Conservation (phyloP, 37 sponge, comb jelly and placozoan genomes). For the Haliclona indistincta region DNA sequence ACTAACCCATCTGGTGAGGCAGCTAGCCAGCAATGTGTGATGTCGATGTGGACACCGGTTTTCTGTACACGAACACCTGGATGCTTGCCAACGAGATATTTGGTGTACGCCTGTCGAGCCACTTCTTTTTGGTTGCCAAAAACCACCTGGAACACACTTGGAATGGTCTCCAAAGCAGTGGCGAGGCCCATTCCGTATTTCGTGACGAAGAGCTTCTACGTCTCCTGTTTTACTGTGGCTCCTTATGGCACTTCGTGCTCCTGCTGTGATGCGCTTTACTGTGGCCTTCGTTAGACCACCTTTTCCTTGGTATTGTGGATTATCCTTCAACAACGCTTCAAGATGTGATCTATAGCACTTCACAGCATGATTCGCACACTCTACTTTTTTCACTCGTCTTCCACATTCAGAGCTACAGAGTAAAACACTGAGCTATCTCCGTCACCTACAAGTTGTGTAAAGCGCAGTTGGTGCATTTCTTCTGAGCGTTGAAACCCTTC, state of each 20-base stretch:
- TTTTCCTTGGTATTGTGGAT: constrained; percentile 28
- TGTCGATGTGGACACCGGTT: not conserved
- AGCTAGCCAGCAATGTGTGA: not conserved
- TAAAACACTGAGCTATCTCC: constrained; percentile 1
- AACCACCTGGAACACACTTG: constrained; percentile 23
- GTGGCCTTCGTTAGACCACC: constrained; percentile 1
- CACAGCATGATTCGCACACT: constrained; percentile 34
- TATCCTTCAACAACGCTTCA: constrained; percentile 22
- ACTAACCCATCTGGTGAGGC: no score
- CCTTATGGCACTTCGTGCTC: constrained; percentile 11
- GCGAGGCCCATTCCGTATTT: constrained; percentile 25
- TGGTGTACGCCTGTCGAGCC: no score
- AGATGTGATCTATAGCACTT: constrained; percentile 23
- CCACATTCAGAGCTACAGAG: not conserved
- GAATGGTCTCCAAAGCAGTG: constrained; percentile 27
- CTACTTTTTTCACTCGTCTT: constrained; percentile 8
- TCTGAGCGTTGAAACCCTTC: constrained; percentile 29
- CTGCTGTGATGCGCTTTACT: constrained; percentile 16
- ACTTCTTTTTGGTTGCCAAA: no score
- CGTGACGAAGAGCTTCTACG: constrained; percentile 17
- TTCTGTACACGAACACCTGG: not conserved
- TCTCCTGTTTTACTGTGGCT: constrained; percentile 14
- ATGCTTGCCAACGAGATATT: no score
- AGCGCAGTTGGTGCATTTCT: constrained; percentile 15
- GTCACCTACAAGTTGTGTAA: not conserved